These are phyloP conservation scores for Dynastes maya DNA, from an alignment of 2,888 invertebrate genomes.

Conservation along the genomic window DNA sequence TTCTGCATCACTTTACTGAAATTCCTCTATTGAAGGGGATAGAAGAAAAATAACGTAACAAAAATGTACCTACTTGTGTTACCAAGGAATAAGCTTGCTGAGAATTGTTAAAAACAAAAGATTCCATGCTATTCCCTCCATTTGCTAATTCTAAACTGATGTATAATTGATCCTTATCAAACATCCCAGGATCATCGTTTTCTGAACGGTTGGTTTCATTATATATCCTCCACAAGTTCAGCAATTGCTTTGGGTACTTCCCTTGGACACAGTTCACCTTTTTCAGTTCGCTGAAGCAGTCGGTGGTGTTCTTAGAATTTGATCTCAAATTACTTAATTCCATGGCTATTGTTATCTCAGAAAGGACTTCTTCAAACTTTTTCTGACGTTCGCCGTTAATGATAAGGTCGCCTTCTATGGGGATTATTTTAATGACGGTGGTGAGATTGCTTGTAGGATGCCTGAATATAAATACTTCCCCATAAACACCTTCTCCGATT, in stretches of 20 bases:
- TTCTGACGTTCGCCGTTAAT: constrained; percentile 95
- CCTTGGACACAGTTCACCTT: constrained; percentile 84
- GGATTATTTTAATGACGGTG: constrained; percentile 90
- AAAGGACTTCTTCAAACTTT: constrained; percentile 87
- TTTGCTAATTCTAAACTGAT: constrained; percentile 88
- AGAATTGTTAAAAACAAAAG: constrained; percentile 82
- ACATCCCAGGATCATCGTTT: constrained; percentile 86
- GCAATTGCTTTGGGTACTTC: constrained; percentile 82
- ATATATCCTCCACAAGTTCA: constrained; percentile 88
- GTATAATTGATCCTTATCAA: constrained; percentile 83
- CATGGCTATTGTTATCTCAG: constrained; percentile 93
- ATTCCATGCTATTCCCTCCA: constrained; percentile 91
- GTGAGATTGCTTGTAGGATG: constrained; percentile 71
- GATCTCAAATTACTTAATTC: constrained; percentile 84
- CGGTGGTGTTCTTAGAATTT: constrained; percentile 76
- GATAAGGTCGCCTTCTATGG: constrained; percentile 86
- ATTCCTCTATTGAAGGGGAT: no score
- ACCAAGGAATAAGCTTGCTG: constrained; percentile 82
- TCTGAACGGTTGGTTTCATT: constrained; percentile 83
- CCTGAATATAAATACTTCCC: constrained; percentile 89
- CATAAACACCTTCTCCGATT: constrained; percentile 97
- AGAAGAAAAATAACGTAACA: no score
- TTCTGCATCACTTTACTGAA: no score
- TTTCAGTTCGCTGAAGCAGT: constrained; percentile 82
- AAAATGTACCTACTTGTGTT: constrained; percentile 78